phyloP scores from a whole-genome alignment of 2,888 invertebrate species.

The Acanthoscelides obtectus region DNA sequence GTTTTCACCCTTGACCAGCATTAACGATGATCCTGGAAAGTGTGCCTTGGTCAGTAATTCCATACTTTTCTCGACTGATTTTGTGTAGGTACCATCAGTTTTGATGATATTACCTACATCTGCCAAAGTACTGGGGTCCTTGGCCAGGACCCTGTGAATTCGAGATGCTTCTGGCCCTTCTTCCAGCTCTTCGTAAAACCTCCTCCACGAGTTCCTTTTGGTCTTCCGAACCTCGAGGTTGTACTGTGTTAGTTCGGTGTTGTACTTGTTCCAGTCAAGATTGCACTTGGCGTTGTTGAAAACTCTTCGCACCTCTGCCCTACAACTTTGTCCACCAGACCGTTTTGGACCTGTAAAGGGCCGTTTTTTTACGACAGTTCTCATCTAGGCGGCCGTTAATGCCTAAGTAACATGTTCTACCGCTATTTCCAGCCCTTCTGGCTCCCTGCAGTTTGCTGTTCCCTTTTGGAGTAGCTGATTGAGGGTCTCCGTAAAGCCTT shows the following conservation, averaged over 20 bases:
- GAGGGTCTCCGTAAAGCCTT: slow-evolving; percentile 2
- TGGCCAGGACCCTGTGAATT: too few species aligned
- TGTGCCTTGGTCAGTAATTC: neutral
- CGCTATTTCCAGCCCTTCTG: neutral
- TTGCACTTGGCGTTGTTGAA: slow-evolving; percentile 8
- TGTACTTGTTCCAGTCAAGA: slow-evolving; percentile 3
- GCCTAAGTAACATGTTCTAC: slow-evolving; percentile 1
- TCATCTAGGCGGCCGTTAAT: neutral
- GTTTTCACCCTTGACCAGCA: too few species aligned
- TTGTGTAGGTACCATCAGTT: slow-evolving; percentile 9
- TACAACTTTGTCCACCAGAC: slow-evolving; percentile 5
- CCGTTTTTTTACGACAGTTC: slow-evolving; percentile 2
- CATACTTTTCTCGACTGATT: slow-evolving; percentile 2
- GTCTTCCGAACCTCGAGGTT: slow-evolving; percentile 8
- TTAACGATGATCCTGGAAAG: neutral
- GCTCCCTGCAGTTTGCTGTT: neutral
- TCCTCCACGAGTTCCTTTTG: slow-evolving; percentile 8
- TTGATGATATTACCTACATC: slow-evolving; percentile 2
- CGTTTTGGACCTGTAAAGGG: neutral
- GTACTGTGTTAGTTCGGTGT: slow-evolving; percentile 2
- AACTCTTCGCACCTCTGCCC: slow-evolving; percentile 5
- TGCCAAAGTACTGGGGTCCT: too few species aligned
- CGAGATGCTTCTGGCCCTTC: too few species aligned
- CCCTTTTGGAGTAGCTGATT: neutral
- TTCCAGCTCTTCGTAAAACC: too few species aligned